Conservation (phyloP, 2,888 invertebrate species). For the Aporophyla lueneburgensis region DNA sequence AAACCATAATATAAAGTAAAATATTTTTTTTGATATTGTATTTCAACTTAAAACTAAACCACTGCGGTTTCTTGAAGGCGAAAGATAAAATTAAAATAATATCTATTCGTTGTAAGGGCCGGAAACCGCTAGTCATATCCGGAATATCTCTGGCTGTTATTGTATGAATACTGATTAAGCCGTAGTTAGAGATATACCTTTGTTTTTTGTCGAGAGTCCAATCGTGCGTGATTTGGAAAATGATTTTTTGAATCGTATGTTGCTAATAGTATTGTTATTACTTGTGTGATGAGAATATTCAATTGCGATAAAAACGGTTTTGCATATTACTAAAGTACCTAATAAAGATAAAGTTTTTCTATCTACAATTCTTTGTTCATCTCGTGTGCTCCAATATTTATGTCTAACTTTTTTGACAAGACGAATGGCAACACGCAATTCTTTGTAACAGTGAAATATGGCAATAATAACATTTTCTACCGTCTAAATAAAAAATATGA, state of each 20-base stretch:
- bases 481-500: slow-evolving; percentile 22
- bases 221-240: slow-evolving; percentile 40
- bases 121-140: slow-evolving; percentile 76
- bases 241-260: slow-evolving; percentile 19
- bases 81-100: slow-evolving; percentile 75
- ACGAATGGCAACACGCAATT: slow-evolving; percentile 36
- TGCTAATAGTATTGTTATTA: slow-evolving; percentile 45
- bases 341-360: slow-evolving; percentile 7
- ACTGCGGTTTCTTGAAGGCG: slow-evolving; percentile 60
- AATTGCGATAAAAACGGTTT: slow-evolving; percentile 3
- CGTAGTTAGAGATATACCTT: slow-evolving; percentile 40
- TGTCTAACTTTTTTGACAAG: slow-evolving; percentile 48
- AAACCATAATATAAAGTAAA: not conserved
- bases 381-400: slow-evolving; percentile 31
- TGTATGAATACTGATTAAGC: slow-evolving; percentile 79
- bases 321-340: not conserved
- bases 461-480: slow-evolving; percentile 40
- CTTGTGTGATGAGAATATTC: slow-evolving; percentile 24
- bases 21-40: slow-evolving; percentile 5
- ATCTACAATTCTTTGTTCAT: slow-evolving; percentile 20
- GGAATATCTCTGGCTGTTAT: slow-evolving; percentile 73
- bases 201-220: slow-evolving; percentile 51
- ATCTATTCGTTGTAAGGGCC: slow-evolving; percentile 68
- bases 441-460: slow-evolving; percentile 51
- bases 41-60: slow-evolving; percentile 35